phyloP scores from a whole-genome alignment of 2,797 vertebrate species.

The Sebastes aleutianus region DNA sequence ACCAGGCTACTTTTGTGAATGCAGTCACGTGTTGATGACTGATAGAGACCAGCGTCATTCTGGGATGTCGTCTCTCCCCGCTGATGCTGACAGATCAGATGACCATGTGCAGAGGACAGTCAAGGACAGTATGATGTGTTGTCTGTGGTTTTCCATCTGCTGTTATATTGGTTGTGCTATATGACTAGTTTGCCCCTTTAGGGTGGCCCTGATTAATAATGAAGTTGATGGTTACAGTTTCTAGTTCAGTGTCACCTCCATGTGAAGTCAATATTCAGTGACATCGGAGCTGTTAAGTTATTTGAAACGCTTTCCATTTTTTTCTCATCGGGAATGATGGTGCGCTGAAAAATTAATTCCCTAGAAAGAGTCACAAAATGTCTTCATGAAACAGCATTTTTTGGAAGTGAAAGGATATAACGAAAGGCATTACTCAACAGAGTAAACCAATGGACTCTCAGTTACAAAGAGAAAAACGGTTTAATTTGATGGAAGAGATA shows the following conservation, averaged over 20 bases:
- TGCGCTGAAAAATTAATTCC: not conserved
- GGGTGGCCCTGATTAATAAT: conserved; percentile 34
- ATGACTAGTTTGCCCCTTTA: conserved; percentile 13
- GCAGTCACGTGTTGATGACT: not conserved
- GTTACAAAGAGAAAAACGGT: not conserved
- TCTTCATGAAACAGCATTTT: not conserved
- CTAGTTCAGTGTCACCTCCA: conserved; percentile 8
- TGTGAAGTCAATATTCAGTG: conserved; percentile 34
- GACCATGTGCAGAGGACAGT: not conserved
- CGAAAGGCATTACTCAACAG: not conserved
- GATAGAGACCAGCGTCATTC: not conserved
- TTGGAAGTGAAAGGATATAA: not conserved
- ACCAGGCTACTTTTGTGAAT: not conserved
- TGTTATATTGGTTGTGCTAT: not conserved
- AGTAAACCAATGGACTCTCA: not conserved
- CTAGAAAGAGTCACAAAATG: not conserved
- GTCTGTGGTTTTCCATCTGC: conserved; percentile 8
- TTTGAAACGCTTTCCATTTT: not conserved
- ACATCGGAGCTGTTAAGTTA: conserved; percentile 4
- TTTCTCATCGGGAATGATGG: not conserved
- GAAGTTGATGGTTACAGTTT: conserved; percentile 36
- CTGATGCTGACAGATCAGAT: not conserved
- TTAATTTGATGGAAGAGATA: not conserved
- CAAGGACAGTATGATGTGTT: conserved; percentile 7
- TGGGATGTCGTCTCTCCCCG: not conserved